These are phyloP conservation scores for Drosophila pegasa DNA, from an alignment of 2,888 invertebrate species.

Conservation along the genomic window DNA sequence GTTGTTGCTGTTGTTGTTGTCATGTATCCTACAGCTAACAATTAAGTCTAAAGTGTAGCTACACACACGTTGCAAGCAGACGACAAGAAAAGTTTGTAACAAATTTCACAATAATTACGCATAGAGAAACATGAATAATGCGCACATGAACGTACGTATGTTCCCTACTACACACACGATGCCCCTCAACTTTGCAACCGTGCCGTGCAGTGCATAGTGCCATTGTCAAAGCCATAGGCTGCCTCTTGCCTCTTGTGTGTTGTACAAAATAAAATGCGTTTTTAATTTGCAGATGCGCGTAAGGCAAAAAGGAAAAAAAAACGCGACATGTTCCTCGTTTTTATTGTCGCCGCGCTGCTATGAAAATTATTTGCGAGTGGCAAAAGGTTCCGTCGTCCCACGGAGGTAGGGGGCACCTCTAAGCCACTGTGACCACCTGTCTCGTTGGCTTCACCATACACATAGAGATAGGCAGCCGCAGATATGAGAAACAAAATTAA, in stretches of 20 bases:
- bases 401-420: conserved; percentile 8
- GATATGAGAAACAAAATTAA: conserved; percentile 13
- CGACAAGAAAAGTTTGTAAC: conserved; percentile 62
- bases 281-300: conserved; percentile 81
- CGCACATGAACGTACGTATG: conserved; percentile 48
- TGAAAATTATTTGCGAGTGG: conserved; percentile 67
- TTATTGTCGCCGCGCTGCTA: conserved; percentile 66
- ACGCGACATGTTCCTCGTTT: conserved; percentile 59
- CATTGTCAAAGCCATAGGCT: conserved; percentile 70
- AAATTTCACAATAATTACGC: conserved; percentile 69
- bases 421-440: conserved; percentile 63
- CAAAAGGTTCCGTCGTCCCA: conserved; percentile 60
- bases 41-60: conserved; percentile 76
- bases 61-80: conserved; percentile 58
- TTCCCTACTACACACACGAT: conserved; percentile 12
- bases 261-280: conserved; percentile 78
- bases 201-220: conserved; percentile 45
- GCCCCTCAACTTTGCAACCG: conserved; percentile 35
- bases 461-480: conserved; percentile 48
- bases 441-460: conserved; percentile 45
- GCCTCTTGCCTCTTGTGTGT: conserved; percentile 37
- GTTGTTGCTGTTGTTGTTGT: conserved; percentile 60
- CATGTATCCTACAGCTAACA: conserved; percentile 77
- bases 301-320: conserved; percentile 45
- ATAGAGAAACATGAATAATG: conserved; percentile 53